Conservation (phyloP, 1,140 invertebrate genomes). For the Artemia franciscana region DNA sequence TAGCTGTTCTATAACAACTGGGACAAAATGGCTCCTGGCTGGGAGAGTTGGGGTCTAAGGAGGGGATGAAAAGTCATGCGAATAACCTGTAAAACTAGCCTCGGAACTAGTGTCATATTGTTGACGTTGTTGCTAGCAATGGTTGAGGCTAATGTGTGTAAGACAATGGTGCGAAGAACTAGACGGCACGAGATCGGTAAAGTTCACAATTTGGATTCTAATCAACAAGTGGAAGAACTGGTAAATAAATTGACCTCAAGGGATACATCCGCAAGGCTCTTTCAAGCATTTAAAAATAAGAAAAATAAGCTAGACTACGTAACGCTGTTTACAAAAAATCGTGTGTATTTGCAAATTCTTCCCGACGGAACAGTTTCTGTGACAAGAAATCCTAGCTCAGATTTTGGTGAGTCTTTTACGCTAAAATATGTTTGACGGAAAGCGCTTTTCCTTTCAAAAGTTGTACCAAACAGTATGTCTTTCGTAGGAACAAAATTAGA, state of each 20-base stretch:
- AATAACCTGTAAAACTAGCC: not conserved
- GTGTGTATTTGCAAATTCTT: constrained; percentile 7
- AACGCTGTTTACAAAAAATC: not conserved
- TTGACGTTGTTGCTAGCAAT: not conserved
- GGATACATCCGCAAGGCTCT: not conserved
- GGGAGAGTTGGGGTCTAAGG: not conserved
- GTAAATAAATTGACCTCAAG: not conserved
- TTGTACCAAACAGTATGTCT: too few relatives aligned
- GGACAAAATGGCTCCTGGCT: not conserved
- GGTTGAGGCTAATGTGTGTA: not conserved
- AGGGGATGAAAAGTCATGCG: not conserved
- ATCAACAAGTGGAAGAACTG: not conserved
- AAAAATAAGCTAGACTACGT: not conserved
- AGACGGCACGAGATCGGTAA: not conserved
- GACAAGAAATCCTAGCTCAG: constrained; percentile 3
- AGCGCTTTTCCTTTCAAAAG: too few relatives aligned
- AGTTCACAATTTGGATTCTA: not conserved
- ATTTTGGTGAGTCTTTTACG: constrained; percentile 6
- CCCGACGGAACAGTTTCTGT: constrained; percentile 9
- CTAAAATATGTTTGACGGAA: not conserved
- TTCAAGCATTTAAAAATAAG: not conserved
- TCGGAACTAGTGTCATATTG: not conserved
- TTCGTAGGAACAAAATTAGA: too few relatives aligned
- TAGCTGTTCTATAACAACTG: not conserved
- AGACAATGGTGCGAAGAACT: not conserved